A percentile compares a stretch with the other conserved stretches of the same genome.
Evolutionary conservation across 2,888 invertebrate species (phyloP).

Genomic region (Euplexia lucipara): DNA sequence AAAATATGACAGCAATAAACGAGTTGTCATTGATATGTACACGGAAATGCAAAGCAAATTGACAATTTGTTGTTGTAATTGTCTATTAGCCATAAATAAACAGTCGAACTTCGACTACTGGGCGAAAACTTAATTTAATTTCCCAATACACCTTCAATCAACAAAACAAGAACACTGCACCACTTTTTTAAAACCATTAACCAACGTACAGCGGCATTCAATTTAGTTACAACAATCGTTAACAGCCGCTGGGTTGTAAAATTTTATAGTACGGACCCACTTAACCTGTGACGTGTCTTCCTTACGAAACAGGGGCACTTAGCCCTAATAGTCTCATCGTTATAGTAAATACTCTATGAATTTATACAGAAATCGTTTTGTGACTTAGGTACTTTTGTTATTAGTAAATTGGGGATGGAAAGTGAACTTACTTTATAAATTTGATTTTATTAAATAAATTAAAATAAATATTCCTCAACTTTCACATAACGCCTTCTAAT

Average conservation of each 20-base stretch:
- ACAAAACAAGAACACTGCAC: not conserved
- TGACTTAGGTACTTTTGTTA: slow-evolving; percentile 14
- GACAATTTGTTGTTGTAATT: too few species aligned
- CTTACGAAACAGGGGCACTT: slow-evolving; percentile 75
- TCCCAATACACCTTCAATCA: not conserved
- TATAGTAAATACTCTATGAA: slow-evolving; percentile 83
- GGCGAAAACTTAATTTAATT: too few species aligned
- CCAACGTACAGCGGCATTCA: slow-evolving; percentile 32
- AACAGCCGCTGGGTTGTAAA: slow-evolving; percentile 72
- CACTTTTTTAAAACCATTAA: slow-evolving; percentile 19
- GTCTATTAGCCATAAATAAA: too few species aligned
- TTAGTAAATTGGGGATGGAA: not conserved
- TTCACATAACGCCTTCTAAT: too few species aligned
- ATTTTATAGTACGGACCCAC: slow-evolving; percentile 83
- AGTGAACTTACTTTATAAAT: not conserved
- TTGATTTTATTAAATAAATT: too few species aligned
- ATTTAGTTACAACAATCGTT: slow-evolving; percentile 70
- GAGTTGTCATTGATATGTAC: too few species aligned
- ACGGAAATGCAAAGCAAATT: too few species aligned
- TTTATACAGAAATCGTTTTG: slow-evolving; percentile 64
- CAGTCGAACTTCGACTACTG: too few species aligned
- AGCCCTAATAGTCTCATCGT: slow-evolving; percentile 78
- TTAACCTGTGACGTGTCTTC: slow-evolving; percentile 79
- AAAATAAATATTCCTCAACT: too few species aligned
- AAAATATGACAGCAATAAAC: too few species aligned